These are phyloP conservation scores for Hypomecis punctinalis DNA, from an alignment of 2,888 invertebrate genomes.

Conservation along the genomic window DNA sequence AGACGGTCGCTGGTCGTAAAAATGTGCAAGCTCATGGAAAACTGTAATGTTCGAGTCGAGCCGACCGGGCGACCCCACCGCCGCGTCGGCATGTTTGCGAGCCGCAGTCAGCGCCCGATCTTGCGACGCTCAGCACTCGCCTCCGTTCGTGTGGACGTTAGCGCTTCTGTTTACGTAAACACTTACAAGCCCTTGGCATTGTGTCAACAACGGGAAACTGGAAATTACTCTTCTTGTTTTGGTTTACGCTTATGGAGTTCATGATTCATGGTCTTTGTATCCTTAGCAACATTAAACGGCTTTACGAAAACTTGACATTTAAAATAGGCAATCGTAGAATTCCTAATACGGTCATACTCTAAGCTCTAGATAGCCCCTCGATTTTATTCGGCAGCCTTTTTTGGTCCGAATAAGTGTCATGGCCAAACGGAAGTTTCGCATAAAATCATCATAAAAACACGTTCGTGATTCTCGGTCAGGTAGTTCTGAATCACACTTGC, in stretches of 20 bases:
- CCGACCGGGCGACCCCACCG: constrained; percentile 31
- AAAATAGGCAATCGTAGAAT: constrained; percentile 11
- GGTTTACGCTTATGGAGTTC: constrained; percentile 19
- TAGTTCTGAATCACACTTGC: constrained; percentile 38
- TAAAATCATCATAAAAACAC: constrained; percentile 44
- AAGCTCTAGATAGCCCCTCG: constrained; percentile 28
- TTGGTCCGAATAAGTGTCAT: constrained; percentile 42
- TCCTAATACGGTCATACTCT: constrained; percentile 26
- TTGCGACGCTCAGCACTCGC: constrained; percentile 28
- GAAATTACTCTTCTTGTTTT: constrained; percentile 14
- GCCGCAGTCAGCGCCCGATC: constrained; percentile 35
- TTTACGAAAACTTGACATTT: constrained; percentile 28
- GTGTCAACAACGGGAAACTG: constrained; percentile 25
- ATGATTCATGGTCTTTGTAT: constrained; percentile 11
- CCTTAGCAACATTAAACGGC: constrained; percentile 13
- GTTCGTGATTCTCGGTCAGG: constrained; percentile 33
- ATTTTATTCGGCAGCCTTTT: constrained; percentile 34
- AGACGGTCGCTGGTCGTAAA: constrained; percentile 60
- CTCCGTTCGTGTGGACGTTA: constrained; percentile 25
- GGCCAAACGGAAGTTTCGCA: constrained; percentile 44
- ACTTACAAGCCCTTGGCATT: constrained; percentile 33
- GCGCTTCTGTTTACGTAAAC: constrained; percentile 33
- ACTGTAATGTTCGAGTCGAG: constrained; percentile 46
- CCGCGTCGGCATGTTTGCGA: constrained; percentile 36
- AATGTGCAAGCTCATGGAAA: constrained; percentile 78